Base-by-base conservation (phyloP, 1,140 invertebrate species). In the Saccostrea cuccullata region DNA sequence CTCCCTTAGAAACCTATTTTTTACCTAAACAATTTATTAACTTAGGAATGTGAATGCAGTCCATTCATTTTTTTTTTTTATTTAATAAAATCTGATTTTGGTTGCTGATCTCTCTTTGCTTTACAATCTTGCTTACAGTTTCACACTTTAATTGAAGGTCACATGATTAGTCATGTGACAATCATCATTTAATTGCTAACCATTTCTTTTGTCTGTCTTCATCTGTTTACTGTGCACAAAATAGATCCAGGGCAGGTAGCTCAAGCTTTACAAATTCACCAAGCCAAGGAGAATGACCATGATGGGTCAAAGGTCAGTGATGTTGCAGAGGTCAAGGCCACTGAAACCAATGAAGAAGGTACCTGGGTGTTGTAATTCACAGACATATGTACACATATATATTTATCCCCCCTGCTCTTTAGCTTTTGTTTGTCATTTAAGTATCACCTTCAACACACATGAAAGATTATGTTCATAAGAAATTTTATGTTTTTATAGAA, bases 201-300 rank as follows among this genome's bases (percentile, higher is more conserved):
- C n/a, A 20, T 30, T 55, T 84, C 12, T 40, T 84, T 84, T 56
- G 55, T 56, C 82, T 84, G 55, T 84, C 82, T 55, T 84, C 82
- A 30, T 77, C 70, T 77, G 26, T 77, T 77, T 77, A 77, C 70
- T 30, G 15, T 77, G 70, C 70, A 36, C 70, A 30, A 30, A 30
- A 26, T 84, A 84, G 82, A 84, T 84, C 82, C 82, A 55, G n/a
- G 47, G 82, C 82, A 84, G 55, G 82, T 84, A n/a, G n/a, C n/a
- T 55, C 40, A 84, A 84, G 82, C 82, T 55, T 23, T 55, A 84
- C 20, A 84, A 84, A 84, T 55, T 84, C 82, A 84, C 55, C 40
- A 55, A 56, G 40, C 82, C 82, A 84, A 84, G 55, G 40, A 84
- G 82, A 56, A 12, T 84, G 40, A 84, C 82, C 82, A 17, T 84